Evolutionary conservation across 1,140 invertebrate species (phyloP), one percentile per base, ranked within the genome.

Genomic region (Homarus americanus): DNA sequence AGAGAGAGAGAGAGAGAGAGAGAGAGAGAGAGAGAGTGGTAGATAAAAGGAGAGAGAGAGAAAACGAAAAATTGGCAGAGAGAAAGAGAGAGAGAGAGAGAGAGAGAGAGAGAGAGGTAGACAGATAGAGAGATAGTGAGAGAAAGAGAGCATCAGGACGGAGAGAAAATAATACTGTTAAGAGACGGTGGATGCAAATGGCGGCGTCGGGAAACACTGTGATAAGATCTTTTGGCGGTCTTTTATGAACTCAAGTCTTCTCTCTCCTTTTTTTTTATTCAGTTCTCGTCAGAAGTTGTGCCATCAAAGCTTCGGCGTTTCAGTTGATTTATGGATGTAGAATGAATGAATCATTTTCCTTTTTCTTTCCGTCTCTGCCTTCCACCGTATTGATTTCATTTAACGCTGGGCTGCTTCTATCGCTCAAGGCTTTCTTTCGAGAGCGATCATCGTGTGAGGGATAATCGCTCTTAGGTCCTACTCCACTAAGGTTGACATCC

Each of bases 361-460:
- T 89, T 87, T 87, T 78, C 44, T 79, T 84, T 87, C 79, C 87
- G 87, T 89, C 87, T 89, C 87, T 89, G 87, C 79, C 87, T 89
- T 89, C 87, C 87, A 83, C 87, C 87, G 87, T 89, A 89, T 89
- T 89, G 87, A 89, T 89, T 89, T 89, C 87, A 89, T 89, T 89
- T 89, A 89, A 89, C 87, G 87, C 79, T 38, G 80, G 36, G 34
- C 66, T 53, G 87, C 87, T 36, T 89, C 78, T 58, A 82, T 89
- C 87, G 87, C 44, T 89, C 87, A 72, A 49, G 28, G 24, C 80
- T 89, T 82, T 82, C 87, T 75, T 75, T 82, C 41, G 69, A 69
- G 28, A 82, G 80, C 69, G 79, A 17, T 41, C 66, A 41, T 3
- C 15, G 34, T 2, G 58, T 17, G 28, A 0, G 87, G 66, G 49